Conservation (phyloP, 2,113 vertebrate species). For the Seriola aureovittata region DNA sequence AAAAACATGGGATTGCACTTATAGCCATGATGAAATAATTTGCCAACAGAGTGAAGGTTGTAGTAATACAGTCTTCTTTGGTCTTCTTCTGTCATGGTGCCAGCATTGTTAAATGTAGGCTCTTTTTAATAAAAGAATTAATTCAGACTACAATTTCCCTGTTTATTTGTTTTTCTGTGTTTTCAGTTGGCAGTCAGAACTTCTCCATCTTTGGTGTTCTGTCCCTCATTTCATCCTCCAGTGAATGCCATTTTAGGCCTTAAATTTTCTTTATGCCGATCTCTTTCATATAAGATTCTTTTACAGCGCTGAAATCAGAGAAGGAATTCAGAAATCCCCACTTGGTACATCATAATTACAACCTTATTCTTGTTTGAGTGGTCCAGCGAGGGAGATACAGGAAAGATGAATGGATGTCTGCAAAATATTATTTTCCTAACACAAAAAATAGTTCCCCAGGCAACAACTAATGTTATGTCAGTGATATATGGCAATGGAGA, state of each 20-base stretch:
- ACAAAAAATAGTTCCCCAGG: neutral
- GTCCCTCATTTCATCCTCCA: neutral
- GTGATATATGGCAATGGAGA: neutral
- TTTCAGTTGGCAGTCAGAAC: conserved; percentile 12
- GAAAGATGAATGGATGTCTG: neutral
- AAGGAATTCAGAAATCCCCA: neutral
- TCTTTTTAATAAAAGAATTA: neutral
- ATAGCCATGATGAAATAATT: neutral
- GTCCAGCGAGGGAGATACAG: neutral
- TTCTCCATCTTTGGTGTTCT: neutral
- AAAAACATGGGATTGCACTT: neutral
- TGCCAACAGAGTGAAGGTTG: neutral
- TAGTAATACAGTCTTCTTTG: neutral
- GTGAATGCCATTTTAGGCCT: neutral
- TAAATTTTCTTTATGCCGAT: neutral
- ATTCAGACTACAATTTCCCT: neutral
- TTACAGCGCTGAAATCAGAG: neutral
- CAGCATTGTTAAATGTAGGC: neutral
- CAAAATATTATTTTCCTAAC: conserved; percentile 7
- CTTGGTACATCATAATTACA: conserved; percentile 16
- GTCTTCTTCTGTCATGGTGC: neutral
- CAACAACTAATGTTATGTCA: neutral
- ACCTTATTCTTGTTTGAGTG: neutral
- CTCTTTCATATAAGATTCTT: neutral
- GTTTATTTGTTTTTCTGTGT: neutral